Evolutionary conservation across 2,797 vertebrate species (phyloP).

Genomic region (Emys orbicularis): DNA sequence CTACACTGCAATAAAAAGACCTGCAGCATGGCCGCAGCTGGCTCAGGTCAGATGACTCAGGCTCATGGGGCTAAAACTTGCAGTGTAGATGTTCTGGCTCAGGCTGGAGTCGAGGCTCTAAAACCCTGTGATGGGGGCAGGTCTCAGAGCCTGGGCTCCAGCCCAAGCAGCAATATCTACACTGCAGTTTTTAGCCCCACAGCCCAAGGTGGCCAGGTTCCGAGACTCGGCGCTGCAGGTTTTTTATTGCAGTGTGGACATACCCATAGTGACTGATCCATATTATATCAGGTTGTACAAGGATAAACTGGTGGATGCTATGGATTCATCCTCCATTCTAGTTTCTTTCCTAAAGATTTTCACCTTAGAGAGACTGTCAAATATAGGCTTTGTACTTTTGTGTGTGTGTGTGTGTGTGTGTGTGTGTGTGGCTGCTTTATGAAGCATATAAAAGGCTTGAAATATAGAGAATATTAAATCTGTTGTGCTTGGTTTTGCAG

Average conservation of each 20-base stretch:
- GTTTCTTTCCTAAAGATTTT: conserved; percentile 28
- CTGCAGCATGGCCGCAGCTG: no score
- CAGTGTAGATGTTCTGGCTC: background rate
- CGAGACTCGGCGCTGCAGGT: background rate
- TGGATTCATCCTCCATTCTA: background rate
- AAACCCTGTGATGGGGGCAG: background rate
- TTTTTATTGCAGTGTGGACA: background rate
- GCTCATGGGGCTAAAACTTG: background rate
- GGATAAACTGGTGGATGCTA: background rate
- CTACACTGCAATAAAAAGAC: no score
- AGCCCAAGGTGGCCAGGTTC: background rate
- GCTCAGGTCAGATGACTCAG: background rate
- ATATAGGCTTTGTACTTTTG: background rate
- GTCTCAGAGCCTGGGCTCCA: background rate
- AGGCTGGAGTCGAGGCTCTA: background rate
- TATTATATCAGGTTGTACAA: background rate
- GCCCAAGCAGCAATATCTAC: background rate
- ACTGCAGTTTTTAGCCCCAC: background rate
- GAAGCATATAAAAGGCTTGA: background rate
- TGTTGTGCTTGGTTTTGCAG: conserved; percentile 40
- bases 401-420: no score
- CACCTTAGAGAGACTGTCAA: background rate
- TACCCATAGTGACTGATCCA: background rate
- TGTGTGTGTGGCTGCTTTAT: background rate
- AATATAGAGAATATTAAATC: conserved; percentile 37